Conservation (phyloP, 37 sponge, comb jelly and placozoan species). For the Halichondria panicea region DNA sequence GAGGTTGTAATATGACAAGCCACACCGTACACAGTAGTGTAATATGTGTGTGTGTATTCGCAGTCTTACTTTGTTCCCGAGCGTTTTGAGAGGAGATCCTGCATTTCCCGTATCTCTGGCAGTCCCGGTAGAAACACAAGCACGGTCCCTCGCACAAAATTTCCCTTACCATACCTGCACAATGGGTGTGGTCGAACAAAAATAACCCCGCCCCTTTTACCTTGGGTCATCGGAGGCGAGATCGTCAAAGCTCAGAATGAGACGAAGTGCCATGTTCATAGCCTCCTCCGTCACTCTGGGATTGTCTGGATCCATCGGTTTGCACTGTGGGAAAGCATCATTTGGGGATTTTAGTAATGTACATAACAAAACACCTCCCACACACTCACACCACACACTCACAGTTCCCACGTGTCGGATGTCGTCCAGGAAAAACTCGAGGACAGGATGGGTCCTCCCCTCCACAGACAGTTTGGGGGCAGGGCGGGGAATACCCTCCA, state of each 20-base stretch:
- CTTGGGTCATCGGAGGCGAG: constrained; percentile 32
- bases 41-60: neutral
- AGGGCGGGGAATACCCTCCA: constrained; percentile 10
- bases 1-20: too few relatives aligned
- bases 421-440: constrained; percentile 75
- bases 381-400: constrained; percentile 22
- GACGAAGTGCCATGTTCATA: constrained; percentile 25
- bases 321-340: neutral
- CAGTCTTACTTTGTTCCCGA: neutral
- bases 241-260: constrained; percentile 51
- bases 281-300: constrained; percentile 23
- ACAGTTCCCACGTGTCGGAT: constrained; percentile 45
- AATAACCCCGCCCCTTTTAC: constrained; percentile 1
- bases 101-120: constrained; percentile 76
- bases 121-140: constrained; percentile 94
- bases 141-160: constrained; percentile 78
- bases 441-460: constrained; percentile 67
- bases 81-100: constrained; percentile 25
- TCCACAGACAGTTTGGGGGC: constrained; percentile 79
- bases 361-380: constrained; percentile 2
- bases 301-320: constrained; percentile 23
- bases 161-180: constrained; percentile 37
- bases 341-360: too few relatives aligned
- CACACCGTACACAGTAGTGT: too few relatives aligned
- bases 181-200: neutral